A percentile compares a stretch with the other conserved stretches of the same genome.
Conservation (phyloP, 2,797 vertebrate genomes). For the Nasua narica region DNA sequence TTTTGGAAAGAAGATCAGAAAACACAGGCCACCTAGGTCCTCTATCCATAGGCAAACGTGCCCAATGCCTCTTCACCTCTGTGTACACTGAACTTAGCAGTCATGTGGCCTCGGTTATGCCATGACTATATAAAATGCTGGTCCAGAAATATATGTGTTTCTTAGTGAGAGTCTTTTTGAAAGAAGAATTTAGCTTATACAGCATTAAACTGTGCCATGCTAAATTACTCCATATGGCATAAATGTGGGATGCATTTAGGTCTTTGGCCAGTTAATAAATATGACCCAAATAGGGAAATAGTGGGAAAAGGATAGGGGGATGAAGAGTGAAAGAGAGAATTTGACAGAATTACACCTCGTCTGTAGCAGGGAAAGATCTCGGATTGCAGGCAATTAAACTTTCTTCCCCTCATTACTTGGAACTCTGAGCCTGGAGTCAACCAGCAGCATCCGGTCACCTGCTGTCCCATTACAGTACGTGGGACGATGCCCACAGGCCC, state of each 20-base stretch:
- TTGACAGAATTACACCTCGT: background rate
- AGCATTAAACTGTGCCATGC: background rate
- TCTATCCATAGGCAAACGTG: background rate
- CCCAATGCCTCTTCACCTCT: background rate
- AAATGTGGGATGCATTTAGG: background rate
- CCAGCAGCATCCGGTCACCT: constrained; percentile 15
- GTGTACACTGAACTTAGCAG: background rate
- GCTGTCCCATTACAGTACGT: constrained; percentile 4
- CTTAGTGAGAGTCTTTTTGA: background rate
- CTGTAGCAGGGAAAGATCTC: background rate
- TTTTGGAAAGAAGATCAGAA: background rate
- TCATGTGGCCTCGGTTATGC: background rate
- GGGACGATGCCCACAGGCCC: background rate
- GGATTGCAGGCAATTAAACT: background rate
- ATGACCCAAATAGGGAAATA: background rate
- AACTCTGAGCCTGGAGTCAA: constrained; percentile 18
- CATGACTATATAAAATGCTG: background rate
- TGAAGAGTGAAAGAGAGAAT: background rate
- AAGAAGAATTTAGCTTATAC: background rate
- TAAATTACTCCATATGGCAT: background rate
- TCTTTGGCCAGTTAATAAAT: background rate
- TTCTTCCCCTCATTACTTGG: background rate
- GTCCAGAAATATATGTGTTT: background rate
- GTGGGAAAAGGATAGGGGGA: accelerated
- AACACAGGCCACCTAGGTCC: background rate